Base-by-base conservation (phyloP, 2,888 invertebrate species). In the Drosophila diplacantha region DNA sequence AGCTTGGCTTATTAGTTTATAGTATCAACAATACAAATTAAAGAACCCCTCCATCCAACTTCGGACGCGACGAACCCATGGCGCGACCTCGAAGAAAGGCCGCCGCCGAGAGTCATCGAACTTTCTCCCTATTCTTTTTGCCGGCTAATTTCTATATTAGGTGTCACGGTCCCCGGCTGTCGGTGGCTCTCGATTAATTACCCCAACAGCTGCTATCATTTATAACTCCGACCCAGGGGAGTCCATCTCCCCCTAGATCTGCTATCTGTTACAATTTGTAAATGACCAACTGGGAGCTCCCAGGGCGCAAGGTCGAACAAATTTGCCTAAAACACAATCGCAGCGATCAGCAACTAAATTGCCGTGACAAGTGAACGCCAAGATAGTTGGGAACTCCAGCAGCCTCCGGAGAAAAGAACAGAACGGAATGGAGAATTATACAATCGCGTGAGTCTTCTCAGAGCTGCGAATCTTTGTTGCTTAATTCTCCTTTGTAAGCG, bases 21-120 rank as follows among this genome's bases (percentile, higher is more conserved):
- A 69, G 83, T 80, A 74, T 80, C 78, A 82, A 80, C 81, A 80
- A 72, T 71, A 69, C 78, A 54, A 77, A 60, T 73, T 69, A 70
- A 72, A 78, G 67, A 67, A 52, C 67, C 54, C 56, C 50, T 41
- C 41, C 37, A 62, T 39, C 46, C 18, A 14, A 43, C 14, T 14
- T 20, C 29, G 32, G 52, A 54, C 50, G 31, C 57, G 35, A 70
- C 58, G 24, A 12, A 31, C 29, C 29, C 24, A 47, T 32, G 47
- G 47, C 18, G 46, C 58, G 66, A 66, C 66, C 65, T 39, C 63
- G 56, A 74, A 75, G 74, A 78, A 81, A 81, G 81, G 74, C 71
- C 69, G 64, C 58, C 39, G 51, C 70, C 47, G 74, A 70, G 73
- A 81, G 81, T 81, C 81, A 81, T 82, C 80, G 83, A 80, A 81